Base-by-base conservation (phyloP, 2,113 vertebrate genomes). In the Sceloporus undulatus region DNA sequence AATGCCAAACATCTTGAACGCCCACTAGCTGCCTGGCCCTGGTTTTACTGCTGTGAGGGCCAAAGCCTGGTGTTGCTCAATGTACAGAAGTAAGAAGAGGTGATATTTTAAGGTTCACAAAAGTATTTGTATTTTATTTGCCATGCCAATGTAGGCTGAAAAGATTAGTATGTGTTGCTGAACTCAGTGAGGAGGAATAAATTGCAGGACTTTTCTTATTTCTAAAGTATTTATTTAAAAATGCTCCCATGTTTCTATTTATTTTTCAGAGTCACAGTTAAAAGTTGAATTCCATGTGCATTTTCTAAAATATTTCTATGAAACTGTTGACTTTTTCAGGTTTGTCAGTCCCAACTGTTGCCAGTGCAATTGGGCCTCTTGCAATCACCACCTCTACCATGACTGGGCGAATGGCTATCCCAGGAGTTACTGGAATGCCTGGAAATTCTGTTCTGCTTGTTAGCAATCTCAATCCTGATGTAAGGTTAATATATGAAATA, bases 401-500 rank as follows among this genome's bases (percentile, higher is more conserved):
- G 2, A 85, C 96, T 88, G 96, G 94, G 84, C 94, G 95, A 19
- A 94, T 96, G 94, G 74, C 93, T 91, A 9, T 94, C 92, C 95
- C 96, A 82, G 91, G 89, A 56, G 85, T 91, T 92, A 25, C 91
- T 85, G 91, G 85, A 18, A 54, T 94, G 59, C 88, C 95, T 85
- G 92, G 91, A 90, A 97, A 96, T 92, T 96, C 96, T 0, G 97
- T 98, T 92, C 94, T 98, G 19, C 93, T 98, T 11, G 97, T 98
- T 91, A 98, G 95, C 92, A 98, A 98, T 92, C 97, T 98, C 91
- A 98, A 98, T 89, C 91, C 97, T 91, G 97, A 98, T 78, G 98
- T 98, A 96, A 97, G 97, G 96, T 11, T 89, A 71, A 62, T 38
- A 88, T 19, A 48, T 71, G 6, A 74, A 27, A n/a, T 23, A 68